Percentiles rank a stretch among this genome's conserved stretches.
Evolutionary conservation across 2,113 vertebrate species (phyloP).

Genomic region (Cricetomys ansorgei): DNA sequence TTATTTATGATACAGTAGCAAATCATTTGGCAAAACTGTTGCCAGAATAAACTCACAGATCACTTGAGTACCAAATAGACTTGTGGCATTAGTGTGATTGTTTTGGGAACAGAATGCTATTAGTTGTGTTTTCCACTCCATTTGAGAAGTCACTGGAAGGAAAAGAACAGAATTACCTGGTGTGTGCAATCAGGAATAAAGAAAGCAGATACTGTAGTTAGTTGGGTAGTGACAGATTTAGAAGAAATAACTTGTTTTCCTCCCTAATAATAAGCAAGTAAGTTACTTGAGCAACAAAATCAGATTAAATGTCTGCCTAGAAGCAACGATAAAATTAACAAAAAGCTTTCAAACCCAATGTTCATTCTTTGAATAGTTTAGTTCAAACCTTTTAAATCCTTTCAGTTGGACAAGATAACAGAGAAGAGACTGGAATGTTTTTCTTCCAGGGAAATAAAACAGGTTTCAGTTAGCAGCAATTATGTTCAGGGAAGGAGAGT

Average conservation of each 20-base stretch:
- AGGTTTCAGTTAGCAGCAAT: neutral
- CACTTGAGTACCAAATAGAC: neutral
- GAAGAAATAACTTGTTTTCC: neutral
- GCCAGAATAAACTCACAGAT: neutral
- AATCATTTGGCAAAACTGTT: neutral
- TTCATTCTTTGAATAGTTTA: neutral
- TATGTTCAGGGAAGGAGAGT: neutral
- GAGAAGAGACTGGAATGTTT: neutral
- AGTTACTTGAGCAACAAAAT: conserved; percentile 1
- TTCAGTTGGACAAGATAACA: neutral
- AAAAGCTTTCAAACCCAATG: neutral
- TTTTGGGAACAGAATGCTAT: neutral
- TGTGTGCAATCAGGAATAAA: neutral
- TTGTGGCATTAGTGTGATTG: neutral
- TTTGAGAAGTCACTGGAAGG: neutral
- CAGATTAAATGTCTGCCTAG: neutral
- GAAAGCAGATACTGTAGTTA: neutral
- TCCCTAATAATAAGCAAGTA: neutral
- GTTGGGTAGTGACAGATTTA: neutral
- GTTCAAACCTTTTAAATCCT: neutral
- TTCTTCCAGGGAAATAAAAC: neutral
- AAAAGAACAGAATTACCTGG: neutral
- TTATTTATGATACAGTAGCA: neutral
- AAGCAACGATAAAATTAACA: conserved; percentile 3
- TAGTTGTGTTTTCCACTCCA: neutral